Evolutionary conservation across 2,888 invertebrate species (phyloP).

Genomic region (Cantharis flavilabris): DNA sequence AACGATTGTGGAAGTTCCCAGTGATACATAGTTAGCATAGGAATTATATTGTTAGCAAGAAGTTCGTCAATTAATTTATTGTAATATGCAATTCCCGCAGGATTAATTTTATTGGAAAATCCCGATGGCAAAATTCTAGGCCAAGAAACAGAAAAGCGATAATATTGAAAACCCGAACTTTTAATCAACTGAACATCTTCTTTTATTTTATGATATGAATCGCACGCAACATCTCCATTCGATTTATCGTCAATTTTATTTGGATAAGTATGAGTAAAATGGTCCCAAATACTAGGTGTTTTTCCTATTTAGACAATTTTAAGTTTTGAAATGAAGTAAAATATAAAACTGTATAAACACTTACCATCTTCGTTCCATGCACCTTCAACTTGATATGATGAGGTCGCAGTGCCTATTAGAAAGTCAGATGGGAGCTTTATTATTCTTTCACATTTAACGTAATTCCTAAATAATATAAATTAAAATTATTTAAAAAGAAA

Average conservation of each 20-base stretch:
- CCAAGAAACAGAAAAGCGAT: slow-evolving; percentile 68
- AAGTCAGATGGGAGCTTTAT: slow-evolving; percentile 35
- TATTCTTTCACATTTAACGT: background rate
- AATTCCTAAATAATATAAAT: background rate
- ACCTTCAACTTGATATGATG: slow-evolving; percentile 60
- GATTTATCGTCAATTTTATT: slow-evolving; percentile 58
- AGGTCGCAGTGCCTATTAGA: slow-evolving; percentile 50
- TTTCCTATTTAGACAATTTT: slow-evolving; percentile 3
- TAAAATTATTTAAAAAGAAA: background rate
- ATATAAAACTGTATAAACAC: background rate
- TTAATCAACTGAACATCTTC: slow-evolving; percentile 54
- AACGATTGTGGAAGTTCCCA: slow-evolving; percentile 66
- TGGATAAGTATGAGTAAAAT: slow-evolving; percentile 54
- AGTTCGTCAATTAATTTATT: slow-evolving; percentile 63
- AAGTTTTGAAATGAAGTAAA: background rate
- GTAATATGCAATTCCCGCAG: slow-evolving; percentile 67
- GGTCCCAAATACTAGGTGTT: slow-evolving; percentile 61
- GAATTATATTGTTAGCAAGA: slow-evolving; percentile 56
- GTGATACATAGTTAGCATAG: slow-evolving; percentile 68
- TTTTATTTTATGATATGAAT: slow-evolving; percentile 24
- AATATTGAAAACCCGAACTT: slow-evolving; percentile 59
- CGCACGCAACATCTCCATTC: slow-evolving; percentile 28
- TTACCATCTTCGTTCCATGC: slow-evolving; percentile 59
- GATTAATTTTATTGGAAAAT: slow-evolving; percentile 60
- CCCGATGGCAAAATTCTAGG: slow-evolving; percentile 65